Conservation (phyloP, 2,797 vertebrate genomes). For the Muraenolepis orangiensis region DNA sequence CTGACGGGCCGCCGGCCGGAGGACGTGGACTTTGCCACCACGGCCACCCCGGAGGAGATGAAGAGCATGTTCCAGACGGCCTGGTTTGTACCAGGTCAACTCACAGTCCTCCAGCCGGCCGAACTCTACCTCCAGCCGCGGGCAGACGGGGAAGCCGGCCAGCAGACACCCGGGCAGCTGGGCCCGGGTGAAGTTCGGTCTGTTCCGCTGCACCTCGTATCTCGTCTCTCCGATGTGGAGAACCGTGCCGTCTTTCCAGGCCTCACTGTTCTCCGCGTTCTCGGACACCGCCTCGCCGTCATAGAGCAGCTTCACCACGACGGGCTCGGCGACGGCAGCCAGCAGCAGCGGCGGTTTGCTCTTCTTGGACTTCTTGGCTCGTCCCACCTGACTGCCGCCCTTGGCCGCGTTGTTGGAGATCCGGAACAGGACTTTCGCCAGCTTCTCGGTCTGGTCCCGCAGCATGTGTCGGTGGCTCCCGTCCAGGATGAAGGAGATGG, state of each 20-base stretch:
- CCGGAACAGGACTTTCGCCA: slow-evolving; percentile 80
- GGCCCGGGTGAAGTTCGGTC: slow-evolving; percentile 78
- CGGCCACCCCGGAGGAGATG: no score
- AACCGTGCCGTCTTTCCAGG: slow-evolving; percentile 89
- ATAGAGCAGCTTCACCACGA: slow-evolving; percentile 74
- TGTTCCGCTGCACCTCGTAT: slow-evolving; percentile 84
- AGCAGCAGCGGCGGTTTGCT: slow-evolving; percentile 49
- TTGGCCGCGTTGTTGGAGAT: slow-evolving; percentile 78
- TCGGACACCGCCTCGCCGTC: slow-evolving; percentile 73
- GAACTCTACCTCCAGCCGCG: slow-evolving; percentile 85
- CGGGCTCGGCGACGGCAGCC: slow-evolving; percentile 17
- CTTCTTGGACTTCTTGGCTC: slow-evolving; percentile 76
- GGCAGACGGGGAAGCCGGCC: slow-evolving; percentile 88
- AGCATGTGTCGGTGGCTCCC: slow-evolving; percentile 84
- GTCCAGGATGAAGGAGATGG: slow-evolving; percentile 80
- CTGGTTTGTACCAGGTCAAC: slow-evolving; percentile 83
- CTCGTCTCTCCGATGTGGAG: slow-evolving; percentile 80
- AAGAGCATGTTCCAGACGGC: no score
- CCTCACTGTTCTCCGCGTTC: slow-evolving; percentile 78
- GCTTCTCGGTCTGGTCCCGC: slow-evolving; percentile 82
- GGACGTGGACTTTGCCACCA: no score
- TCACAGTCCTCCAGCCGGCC: slow-evolving; percentile 73
- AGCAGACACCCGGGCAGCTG: slow-evolving; percentile 82
- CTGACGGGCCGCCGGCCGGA: no score
- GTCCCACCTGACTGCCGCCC: slow-evolving; percentile 54